Conservation (phyloP, 2,113 vertebrate species). For the Trematomus loennbergii region DNA sequence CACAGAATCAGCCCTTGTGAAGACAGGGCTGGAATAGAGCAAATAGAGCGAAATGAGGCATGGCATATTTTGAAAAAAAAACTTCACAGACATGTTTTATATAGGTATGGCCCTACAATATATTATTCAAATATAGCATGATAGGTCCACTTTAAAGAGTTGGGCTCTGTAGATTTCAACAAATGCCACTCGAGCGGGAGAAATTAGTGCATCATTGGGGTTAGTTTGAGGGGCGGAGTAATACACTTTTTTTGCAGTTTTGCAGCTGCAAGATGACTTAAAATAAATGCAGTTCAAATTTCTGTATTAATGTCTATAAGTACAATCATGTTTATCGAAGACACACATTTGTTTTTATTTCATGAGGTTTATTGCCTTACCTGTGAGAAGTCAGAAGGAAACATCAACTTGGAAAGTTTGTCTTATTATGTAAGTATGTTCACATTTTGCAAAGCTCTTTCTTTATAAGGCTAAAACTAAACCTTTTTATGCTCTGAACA, state of each 20-base stretch:
- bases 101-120: no score
- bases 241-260: background rate
- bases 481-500: background rate
- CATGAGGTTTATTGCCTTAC: constrained; percentile 30
- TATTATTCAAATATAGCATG: no score
- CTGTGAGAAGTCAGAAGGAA: constrained; percentile 43
- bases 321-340: background rate
- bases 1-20: no score
- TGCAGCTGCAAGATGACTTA: no score
- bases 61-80: no score
- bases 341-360: constrained; percentile 8
- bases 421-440: constrained; percentile 48
- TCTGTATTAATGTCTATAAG: background rate
- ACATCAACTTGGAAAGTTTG: constrained; percentile 25
- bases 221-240: background rate
- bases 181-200: background rate
- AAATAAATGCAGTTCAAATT: no score
- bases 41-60: no score
- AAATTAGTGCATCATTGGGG: background rate
- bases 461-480: background rate
- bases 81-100: no score
- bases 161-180: background rate
- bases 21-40: no score
- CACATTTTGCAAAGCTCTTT: background rate
- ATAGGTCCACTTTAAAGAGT: no score